A percentile compares a stretch with the other conserved stretches of the same genome.
phyloP scores from a whole-genome alignment of 1,140 invertebrate species.

The Drosophila baimaii region DNA sequence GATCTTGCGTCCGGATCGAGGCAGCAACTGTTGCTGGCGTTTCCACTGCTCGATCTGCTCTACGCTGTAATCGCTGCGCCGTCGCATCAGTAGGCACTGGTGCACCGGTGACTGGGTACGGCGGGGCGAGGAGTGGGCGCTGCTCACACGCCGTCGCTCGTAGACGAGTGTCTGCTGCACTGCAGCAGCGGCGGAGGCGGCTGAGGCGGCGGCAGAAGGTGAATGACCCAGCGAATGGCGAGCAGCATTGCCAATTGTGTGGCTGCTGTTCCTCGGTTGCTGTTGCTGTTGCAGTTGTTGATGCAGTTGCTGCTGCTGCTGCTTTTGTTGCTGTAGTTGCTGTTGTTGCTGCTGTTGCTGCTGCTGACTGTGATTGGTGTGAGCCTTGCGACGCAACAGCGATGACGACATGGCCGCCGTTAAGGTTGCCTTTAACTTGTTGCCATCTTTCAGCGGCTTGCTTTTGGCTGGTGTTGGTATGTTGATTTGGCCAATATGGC shows the following conservation, averaged over 20 bases:
- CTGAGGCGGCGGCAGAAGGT: constrained; percentile 46
- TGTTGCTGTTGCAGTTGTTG: constrained; percentile 58
- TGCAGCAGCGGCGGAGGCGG: constrained; percentile 41
- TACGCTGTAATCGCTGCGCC: constrained; percentile 78
- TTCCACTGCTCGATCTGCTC: constrained; percentile 78
- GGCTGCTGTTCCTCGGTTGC: constrained; percentile 17
- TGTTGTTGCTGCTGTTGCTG: constrained; percentile 37
- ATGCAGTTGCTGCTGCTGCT: constrained; percentile 31
- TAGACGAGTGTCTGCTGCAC: constrained; percentile 70
- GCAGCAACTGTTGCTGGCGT: constrained; percentile 63
- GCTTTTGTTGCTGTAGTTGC: constrained; percentile 20
- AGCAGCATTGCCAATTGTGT: constrained; percentile 67
- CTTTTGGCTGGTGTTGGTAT: constrained; percentile 36
- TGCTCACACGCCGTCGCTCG: constrained; percentile 61
- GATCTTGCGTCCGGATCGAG: constrained; percentile 65
- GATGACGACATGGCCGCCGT: constrained; percentile 73
- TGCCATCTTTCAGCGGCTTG: constrained; percentile 66
- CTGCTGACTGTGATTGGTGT: constrained; percentile 56
- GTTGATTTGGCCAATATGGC: constrained; percentile 19
- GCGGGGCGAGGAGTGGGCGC: constrained; percentile 66
- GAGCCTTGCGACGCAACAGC: constrained; percentile 64
- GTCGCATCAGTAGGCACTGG: constrained; percentile 75
- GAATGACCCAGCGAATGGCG: constrained; percentile 70
- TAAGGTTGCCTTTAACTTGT: constrained; percentile 67
- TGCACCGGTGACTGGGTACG: constrained; percentile 69